Evolutionary conservation across 2,888 invertebrate species (phyloP), one percentile per base, ranked within the genome.

Genomic region (Ichneumoninae sp.): DNA sequence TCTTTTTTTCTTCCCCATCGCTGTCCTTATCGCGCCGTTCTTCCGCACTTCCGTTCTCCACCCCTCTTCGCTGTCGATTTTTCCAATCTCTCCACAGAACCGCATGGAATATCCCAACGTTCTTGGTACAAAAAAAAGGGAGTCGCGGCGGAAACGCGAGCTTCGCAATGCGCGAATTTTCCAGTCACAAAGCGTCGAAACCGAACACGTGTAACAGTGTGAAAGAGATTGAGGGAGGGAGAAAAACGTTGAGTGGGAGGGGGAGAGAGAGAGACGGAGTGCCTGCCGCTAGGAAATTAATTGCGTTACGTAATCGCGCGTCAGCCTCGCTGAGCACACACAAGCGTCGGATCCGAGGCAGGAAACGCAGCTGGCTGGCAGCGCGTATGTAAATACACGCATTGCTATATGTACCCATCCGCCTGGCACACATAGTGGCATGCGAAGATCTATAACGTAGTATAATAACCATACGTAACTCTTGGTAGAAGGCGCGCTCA

Each of bases 301-400:
- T 87, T 85, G 81, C 81, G 70, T 65, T 78, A 82, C 79, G 84
- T 85, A 87, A 87, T 87, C 84, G 84, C 81, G 77, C 81, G 63
- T 77, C 81, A 33, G 80, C 68, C 76, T 83, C 79, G 79, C 81
- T 77, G 81, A 81, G 76, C 85, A 85, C 78, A 86, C 83, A 82
- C 73, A 30, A 68, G 66, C 78, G 54, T 65, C 44, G 75, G 73
- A 78, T 66, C 83, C 52, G 69, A 69, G 54, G 71, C 66, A 36
- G 71, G 73, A 70, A 83, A 83, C 85, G 80, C 74, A 70, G 77
- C 74, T 81, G 78, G 77, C 54, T 65, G 60, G 68, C 60, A 73
- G 52, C 47, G 76, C 63, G 71, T 80, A 84, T 83, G 83, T 81
- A 84, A 86, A 86, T 83, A 86, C 52, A 77, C 71, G 81, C 33